Evolutionary conservation across 2,113 vertebrate species (phyloP), one percentile per base, ranked within the genome.

Genomic region (Aplodontia rufa): DNA sequence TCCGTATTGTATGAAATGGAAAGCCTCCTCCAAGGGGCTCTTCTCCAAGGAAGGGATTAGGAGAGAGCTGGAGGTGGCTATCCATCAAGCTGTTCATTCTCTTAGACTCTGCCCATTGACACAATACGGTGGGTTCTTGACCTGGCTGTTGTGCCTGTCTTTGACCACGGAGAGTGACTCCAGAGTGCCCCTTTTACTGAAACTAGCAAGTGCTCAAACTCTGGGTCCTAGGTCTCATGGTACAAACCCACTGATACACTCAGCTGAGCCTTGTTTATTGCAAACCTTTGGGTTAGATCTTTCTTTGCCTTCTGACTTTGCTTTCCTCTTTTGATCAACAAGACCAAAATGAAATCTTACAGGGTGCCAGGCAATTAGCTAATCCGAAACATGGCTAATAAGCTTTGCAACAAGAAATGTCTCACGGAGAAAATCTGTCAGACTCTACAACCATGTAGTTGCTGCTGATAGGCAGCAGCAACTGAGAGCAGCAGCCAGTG

Each of bases 281-380:
- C n/a, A 45, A n/a, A 19, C 47, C 26, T 87, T 66, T 47, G 47
- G 17, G 16, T 86, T 51, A 74, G 68, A 14, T 42, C 17, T 85
- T 49, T 55, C n/a, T 76, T 58, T 75, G 7, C 71, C 60, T 76
- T 92, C 40, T 74, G 45, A 91, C 16, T 95, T 82, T 51, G 10
- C 74, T 91, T 75, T 92, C 28, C 35, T 92, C 51, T 94, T 95
- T 85, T 71, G 83, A 93, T 42, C 26, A 71, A 53, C 60, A 81
- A 93, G 88, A 81, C 7, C 3, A 26, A 51, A 76, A 95, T 47
- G 79, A 62, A 37, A 28, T n/a, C 12, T 42, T 51, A 26, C 5
- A 10, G 53, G 69, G 51, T 17, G 30, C 42, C 66, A 81, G 71
- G 62, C 49, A 90, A 82, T 71, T 51, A 85, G 42, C 55, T 96